Base-by-base conservation (phyloP, 2,113 vertebrate genomes). In the Genyomyrus donnyi region DNA sequence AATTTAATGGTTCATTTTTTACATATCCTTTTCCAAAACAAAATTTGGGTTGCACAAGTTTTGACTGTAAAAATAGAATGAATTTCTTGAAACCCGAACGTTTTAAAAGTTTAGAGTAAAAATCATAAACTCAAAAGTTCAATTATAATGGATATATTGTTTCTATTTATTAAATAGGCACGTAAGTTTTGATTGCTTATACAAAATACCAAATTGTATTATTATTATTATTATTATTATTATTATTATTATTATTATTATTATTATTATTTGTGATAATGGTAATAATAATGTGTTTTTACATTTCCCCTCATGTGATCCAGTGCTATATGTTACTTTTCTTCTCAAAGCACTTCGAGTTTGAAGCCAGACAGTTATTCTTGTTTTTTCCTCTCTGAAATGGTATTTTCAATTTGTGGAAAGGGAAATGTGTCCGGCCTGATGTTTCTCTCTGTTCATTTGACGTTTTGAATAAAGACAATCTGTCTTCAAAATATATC, bases 401-500 rank as follows among this genome's bases (percentile, higher is more conserved):
- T 95, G 96, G 94, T 96, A 92, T 96, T 96, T 97, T 95, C 93
- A 95, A 95, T 85, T 94, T 97, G 97, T 95, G 95, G 95, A 97
- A 95, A 95, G 94, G 95, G 94, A 95, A 91, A 92, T 97, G 97
- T 98, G 97, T 96, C 95, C 95, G 95, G 95, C 97, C 97, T 96
- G 96, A 96, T 97, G 97, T 96, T 94, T 96, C 96, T 96, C 96
- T 96, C 97, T 97, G 97, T 98, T 98, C 96, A 94, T 96, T 96
- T 97, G 97, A 94, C 95, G 89, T 98, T 98, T 98, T 96, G 95
- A 99, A 99, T 99, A 99, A 99, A 99, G 98, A 99, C 97, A 98
- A 98, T 98, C 97, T 98, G 98, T 99, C 98, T 97, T 96, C 93
- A 94, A 95, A 91, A 93, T 89, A 93, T 96, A 93, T 92, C 92